Percentiles rank a stretch among this genome's conserved stretches.
Conservation (phyloP, 2,797 vertebrate genomes). For the Crypturellus tataupa region DNA sequence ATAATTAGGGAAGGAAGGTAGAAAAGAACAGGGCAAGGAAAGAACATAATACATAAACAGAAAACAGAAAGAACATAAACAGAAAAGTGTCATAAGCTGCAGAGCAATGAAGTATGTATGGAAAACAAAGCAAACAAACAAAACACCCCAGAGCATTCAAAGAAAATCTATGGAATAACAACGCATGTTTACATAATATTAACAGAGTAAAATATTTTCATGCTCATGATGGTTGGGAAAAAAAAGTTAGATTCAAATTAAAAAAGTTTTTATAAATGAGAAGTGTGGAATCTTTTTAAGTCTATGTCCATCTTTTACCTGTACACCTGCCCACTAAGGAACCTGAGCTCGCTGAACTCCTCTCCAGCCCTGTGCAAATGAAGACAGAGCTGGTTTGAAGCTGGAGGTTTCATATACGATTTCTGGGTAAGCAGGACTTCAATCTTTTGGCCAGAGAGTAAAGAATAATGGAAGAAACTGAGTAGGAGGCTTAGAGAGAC, state of each 20-base stretch:
- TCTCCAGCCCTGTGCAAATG: slow-evolving; percentile 54
- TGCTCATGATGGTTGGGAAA: neutral
- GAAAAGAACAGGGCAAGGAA: neutral
- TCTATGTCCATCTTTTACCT: rapidly evolving
- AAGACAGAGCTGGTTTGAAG: slow-evolving; percentile 64
- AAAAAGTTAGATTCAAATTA: neutral
- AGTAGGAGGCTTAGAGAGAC: neutral
- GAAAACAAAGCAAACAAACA: neutral
- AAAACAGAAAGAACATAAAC: no score
- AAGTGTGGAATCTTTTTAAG: neutral
- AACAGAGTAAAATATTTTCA: neutral
- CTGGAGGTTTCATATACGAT: neutral
- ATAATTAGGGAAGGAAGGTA: neutral
- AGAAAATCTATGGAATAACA: slow-evolving; percentile 16
- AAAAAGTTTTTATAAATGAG: neutral
- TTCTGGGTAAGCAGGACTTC: neutral
- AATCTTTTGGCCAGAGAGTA: neutral
- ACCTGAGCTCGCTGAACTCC: neutral
- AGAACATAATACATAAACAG: neutral
- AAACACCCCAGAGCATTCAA: neutral
- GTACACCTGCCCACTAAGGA: neutral
- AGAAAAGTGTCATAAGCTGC: neutral
- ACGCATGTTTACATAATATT: neutral
- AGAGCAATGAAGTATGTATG: neutral
- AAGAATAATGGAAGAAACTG: neutral